phyloP scores from a whole-genome alignment of 2,113 vertebrate genomes.

The Oncorhynchus nerka region DNA sequence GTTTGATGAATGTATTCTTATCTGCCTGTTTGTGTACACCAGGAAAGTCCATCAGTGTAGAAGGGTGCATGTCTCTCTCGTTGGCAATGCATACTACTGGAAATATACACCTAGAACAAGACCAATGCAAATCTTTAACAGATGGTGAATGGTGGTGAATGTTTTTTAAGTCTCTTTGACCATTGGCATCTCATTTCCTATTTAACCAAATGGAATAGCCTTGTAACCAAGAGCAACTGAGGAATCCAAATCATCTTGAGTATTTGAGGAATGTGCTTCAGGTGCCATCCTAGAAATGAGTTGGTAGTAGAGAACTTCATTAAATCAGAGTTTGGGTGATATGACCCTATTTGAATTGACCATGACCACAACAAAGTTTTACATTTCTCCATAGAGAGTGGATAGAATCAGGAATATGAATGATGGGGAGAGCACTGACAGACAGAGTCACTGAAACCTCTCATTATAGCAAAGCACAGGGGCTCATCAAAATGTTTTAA shows the following conservation, averaged over 20 bases:
- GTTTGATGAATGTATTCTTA: background rate
- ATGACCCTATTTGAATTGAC: background rate
- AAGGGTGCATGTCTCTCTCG: slow-evolving; percentile 10
- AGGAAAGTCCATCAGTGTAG: slow-evolving; percentile 32
- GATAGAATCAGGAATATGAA: background rate
- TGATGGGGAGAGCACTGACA: too few species aligned
- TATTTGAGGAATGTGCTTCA: background rate
- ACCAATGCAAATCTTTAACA: slow-evolving; percentile 25
- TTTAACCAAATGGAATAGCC: slow-evolving; percentile 20
- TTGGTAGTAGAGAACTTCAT: too few species aligned
- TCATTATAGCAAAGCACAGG: slow-evolving; percentile 54
- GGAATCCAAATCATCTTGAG: background rate
- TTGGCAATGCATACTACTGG: slow-evolving; percentile 11
- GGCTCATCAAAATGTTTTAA: slow-evolving; percentile 19
- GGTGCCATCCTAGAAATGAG: background rate
- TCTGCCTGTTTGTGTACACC: slow-evolving; percentile 18
- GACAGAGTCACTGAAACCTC: slow-evolving; percentile 4
- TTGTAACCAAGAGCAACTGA: background rate
- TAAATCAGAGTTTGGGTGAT: background rate
- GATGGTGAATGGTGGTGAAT: slow-evolving; percentile 27
- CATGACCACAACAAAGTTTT: too few species aligned
- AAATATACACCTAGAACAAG: slow-evolving; percentile 3
- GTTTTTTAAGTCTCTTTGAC: slow-evolving; percentile 9
- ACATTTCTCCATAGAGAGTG: too few species aligned
- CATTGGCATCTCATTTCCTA: slow-evolving; percentile 5